These are phyloP conservation scores for Neodiprion lecontei DNA, from an alignment of 1,140 invertebrate species.

Conservation along the genomic window DNA sequence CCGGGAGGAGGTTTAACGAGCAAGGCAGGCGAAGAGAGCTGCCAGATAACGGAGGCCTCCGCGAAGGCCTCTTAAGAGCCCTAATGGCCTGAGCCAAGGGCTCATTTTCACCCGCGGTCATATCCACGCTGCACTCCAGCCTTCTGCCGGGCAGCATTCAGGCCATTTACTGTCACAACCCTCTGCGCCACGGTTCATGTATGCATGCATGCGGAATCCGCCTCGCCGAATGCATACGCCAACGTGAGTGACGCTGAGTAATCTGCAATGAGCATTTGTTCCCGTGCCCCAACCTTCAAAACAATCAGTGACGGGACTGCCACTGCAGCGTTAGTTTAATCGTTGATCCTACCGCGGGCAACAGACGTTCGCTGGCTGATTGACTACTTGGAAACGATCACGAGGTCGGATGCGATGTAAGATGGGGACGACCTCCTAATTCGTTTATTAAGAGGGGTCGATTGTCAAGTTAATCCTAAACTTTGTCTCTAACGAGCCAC, in stretches of 20 bases:
- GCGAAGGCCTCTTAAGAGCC: slow-evolving; percentile 1
- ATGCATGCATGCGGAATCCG: too few relatives aligned
- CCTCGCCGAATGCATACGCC: background rate
- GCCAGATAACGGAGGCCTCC: background rate
- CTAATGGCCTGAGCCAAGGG: slow-evolving; percentile 6
- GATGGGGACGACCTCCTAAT: background rate
- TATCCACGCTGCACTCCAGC: background rate
- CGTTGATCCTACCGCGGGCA: too few relatives aligned
- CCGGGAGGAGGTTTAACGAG: slow-evolving; percentile 1
- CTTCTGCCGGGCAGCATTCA: background rate
- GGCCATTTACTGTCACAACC: background rate
- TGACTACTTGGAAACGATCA: background rate
- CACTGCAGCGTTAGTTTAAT: too few relatives aligned
- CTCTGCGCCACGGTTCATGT: too few relatives aligned
- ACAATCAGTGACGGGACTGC: too few relatives aligned
- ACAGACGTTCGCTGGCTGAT: background rate
- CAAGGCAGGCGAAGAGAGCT: background rate
- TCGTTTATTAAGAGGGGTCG: background rate
- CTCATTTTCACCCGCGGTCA: background rate
- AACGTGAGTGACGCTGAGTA: background rate
- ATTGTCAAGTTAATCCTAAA: background rate
- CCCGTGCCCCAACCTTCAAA: too few relatives aligned
- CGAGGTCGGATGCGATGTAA: background rate
- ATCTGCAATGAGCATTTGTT: too few relatives aligned
- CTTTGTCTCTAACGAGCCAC: background rate